Conservation (phyloP, 2,797 vertebrate species). For the Halcyon smyrnensis region DNA sequence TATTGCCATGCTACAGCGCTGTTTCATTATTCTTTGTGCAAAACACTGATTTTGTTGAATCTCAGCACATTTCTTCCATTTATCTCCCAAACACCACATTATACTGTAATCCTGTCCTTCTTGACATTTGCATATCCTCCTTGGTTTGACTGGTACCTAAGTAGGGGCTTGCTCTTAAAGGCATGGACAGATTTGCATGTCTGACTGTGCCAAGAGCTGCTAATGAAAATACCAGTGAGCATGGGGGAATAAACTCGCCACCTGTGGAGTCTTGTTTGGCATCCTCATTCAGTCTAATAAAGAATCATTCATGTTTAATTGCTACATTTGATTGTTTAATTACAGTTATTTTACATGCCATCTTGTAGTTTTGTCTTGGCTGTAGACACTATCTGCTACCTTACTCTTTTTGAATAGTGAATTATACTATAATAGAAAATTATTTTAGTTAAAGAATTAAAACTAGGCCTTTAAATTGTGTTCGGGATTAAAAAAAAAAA, state of each 20-base stretch:
- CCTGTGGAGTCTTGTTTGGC: conserved; percentile 64
- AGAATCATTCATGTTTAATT: conserved; percentile 71
- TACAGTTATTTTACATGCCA: conserved; percentile 64
- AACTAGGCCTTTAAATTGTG: not conserved
- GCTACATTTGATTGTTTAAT: conserved; percentile 69
- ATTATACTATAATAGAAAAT: conserved; percentile 13
- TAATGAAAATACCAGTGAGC: conserved; percentile 39
- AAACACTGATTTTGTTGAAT: not conserved
- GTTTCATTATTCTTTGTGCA: not conserved
- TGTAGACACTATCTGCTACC: conserved; percentile 47
- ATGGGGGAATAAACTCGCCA: conserved; percentile 55
- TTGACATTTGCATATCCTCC: not conserved
- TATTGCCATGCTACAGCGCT: not conserved
- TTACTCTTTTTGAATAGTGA: not conserved
- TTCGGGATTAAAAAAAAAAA: not conserved
- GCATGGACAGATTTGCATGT: not conserved
- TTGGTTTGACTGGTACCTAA: not conserved
- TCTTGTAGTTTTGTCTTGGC: conserved; percentile 51
- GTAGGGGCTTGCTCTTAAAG: not conserved
- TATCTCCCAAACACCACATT: not conserved
- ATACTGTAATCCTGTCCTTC: not conserved
- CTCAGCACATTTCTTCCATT: not conserved
- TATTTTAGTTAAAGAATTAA: conserved; percentile 27
- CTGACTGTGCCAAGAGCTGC: conserved; percentile 27
- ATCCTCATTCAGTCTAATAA: conserved; percentile 64